Evolutionary conservation across 2,888 invertebrate species (phyloP).

Genomic region (Lycaena phlaeas): DNA sequence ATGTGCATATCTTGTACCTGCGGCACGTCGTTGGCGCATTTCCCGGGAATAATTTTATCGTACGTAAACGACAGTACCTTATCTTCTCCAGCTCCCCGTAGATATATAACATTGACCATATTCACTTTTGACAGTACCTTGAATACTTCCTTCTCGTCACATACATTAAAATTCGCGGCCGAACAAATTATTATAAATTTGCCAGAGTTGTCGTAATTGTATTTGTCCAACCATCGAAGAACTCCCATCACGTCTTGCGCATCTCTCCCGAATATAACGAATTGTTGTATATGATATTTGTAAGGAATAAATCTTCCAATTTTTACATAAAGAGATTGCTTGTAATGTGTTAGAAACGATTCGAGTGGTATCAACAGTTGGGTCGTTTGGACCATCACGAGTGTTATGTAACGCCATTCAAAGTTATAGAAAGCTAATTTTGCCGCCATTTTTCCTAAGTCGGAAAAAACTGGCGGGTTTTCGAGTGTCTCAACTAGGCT

Average conservation of each 20-base stretch:
- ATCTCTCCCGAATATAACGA: constrained; percentile 35
- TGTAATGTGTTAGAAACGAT: constrained; percentile 33
- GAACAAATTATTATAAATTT: constrained; percentile 36
- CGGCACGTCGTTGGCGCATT: constrained; percentile 32
- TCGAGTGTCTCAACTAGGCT: too few species aligned
- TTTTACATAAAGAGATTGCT: constrained; percentile 30
- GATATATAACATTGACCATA: constrained; percentile 33
- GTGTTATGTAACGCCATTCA: constrained; percentile 39
- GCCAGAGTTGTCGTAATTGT: constrained; percentile 34
- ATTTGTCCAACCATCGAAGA: constrained; percentile 27
- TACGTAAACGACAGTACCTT: constrained; percentile 28
- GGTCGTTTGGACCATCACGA: constrained; percentile 30
- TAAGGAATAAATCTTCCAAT: constrained; percentile 26
- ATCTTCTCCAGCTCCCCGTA: constrained; percentile 23
- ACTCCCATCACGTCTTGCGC: constrained; percentile 28
- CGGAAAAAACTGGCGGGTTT: constrained; percentile 19
- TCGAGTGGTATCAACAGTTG: constrained; percentile 27
- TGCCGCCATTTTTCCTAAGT: constrained; percentile 34
- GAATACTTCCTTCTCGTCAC: constrained; percentile 33
- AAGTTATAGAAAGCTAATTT: constrained; percentile 43
- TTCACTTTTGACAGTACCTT: constrained; percentile 23
- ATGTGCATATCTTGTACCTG: constrained; percentile 23
- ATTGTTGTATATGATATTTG: constrained; percentile 25
- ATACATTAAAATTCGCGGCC: constrained; percentile 23
- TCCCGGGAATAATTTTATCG: constrained; percentile 25